A percentile compares a stretch with the other conserved stretches of the same genome.
These are phyloP conservation scores for Hemistola chrysoprasaria DNA, from an alignment of 2,888 invertebrate genomes.

Conservation along the genomic window DNA sequence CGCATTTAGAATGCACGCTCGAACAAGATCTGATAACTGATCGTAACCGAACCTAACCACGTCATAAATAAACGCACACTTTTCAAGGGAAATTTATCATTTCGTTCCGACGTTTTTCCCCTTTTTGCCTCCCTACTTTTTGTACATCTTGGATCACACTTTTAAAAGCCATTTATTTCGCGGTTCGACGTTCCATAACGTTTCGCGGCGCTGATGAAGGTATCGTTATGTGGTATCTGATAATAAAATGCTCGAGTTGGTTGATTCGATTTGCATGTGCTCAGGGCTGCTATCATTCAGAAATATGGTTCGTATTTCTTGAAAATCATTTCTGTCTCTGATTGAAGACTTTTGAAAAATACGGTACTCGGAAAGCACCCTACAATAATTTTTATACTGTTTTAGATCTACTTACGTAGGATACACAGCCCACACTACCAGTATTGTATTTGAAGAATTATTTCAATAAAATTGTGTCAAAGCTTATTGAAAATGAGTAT, in stretches of 20 bases:
- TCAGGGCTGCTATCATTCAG: slow-evolving; percentile 43
- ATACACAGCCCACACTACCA: too few relatives aligned
- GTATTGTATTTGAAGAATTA: too few relatives aligned
- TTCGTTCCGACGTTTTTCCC: slow-evolving; percentile 67
- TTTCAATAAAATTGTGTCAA: too few relatives aligned
- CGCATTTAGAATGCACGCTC: slow-evolving; percentile 58
- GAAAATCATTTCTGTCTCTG: slow-evolving; percentile 8
- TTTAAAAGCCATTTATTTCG: slow-evolving; percentile 77
- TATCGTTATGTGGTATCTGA: slow-evolving; percentile 70
- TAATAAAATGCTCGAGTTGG: slow-evolving; percentile 70
- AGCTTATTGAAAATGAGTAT: slow-evolving; percentile 9
- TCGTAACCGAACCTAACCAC: slow-evolving; percentile 59
- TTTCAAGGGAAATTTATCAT: slow-evolving; percentile 77
- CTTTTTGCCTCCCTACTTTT: slow-evolving; percentile 57
- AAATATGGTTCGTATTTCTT: slow-evolving; percentile 35
- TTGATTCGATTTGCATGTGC: slow-evolving; percentile 64
- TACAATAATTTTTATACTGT: too few relatives aligned
- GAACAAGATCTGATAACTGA: slow-evolving; percentile 68
- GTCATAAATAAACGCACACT: slow-evolving; percentile 77
- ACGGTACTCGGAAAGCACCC: too few relatives aligned
- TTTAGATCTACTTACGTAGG: too few relatives aligned
- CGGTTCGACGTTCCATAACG: slow-evolving; percentile 65
- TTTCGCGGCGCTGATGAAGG: slow-evolving; percentile 69
- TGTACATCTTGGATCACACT: slow-evolving; percentile 79
- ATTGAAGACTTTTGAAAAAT: slow-evolving; percentile 4